Percentiles rank a stretch among this genome's conserved stretches.
Evolutionary conservation across 2,888 invertebrate genomes (phyloP).

Genomic region (Marronus borbonicus): DNA sequence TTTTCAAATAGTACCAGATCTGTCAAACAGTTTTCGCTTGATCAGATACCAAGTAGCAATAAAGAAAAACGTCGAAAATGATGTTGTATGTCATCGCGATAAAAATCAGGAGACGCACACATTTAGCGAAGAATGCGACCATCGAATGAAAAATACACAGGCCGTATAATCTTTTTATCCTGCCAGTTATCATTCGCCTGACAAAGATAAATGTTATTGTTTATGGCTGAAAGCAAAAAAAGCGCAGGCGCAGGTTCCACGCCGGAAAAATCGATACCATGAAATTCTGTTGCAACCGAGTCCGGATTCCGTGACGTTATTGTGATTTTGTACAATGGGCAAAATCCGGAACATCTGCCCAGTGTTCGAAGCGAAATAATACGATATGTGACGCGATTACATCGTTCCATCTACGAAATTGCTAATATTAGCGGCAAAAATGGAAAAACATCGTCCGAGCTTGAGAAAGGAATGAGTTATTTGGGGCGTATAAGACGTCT

Average conservation of each 20-base stretch:
- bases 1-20: neutral
- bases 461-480: neutral
- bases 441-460: neutral
- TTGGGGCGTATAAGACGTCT: slow-evolving; percentile 21
- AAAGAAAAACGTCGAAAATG: slow-evolving; percentile 7
- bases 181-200: slow-evolving; percentile 35
- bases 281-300: slow-evolving; percentile 17
- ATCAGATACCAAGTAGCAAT: neutral
- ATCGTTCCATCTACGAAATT: slow-evolving; percentile 1
- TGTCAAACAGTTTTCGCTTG: neutral
- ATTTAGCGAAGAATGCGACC: neutral
- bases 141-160: slow-evolving; percentile 26
- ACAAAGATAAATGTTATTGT: slow-evolving; percentile 43
- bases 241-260: slow-evolving; percentile 11
- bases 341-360: slow-evolving; percentile 5
- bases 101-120: slow-evolving; percentile 3
- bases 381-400: neutral
- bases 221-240: slow-evolving; percentile 24
- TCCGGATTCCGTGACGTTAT: neutral
- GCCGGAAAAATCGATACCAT: slow-evolving; percentile 35
- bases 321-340: neutral
- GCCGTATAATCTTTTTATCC: slow-evolving; percentile 32
- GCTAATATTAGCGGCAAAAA: neutral
- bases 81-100: slow-evolving; percentile 10
- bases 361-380: neutral